These are phyloP conservation scores for Sander lucioperca DNA, from an alignment of 2,113 vertebrate genomes.

Conservation along the genomic window DNA sequence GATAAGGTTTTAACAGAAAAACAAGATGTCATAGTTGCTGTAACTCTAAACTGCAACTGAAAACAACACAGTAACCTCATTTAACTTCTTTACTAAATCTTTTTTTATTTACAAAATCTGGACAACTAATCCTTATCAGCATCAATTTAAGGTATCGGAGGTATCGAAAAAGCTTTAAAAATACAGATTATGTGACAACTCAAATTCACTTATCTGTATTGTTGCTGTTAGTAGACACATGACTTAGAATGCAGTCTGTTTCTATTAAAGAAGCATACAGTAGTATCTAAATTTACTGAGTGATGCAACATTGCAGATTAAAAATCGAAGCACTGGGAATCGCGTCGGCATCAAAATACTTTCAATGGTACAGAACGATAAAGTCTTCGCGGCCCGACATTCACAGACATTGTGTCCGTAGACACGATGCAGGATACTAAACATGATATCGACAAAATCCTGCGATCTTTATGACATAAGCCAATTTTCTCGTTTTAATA, in stretches of 20 bases:
- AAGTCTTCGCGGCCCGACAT: constrained; percentile 18
- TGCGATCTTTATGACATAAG: not conserved
- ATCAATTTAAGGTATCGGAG: too few species aligned
- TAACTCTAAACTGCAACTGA: not conserved
- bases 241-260: not conserved
- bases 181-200: not conserved
- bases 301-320: constrained; percentile 2
- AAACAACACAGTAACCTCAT: not conserved
- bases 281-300: not conserved
- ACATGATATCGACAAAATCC: not conserved
- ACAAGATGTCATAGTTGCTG: not conserved
- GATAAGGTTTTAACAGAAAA: not conserved
- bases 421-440: not conserved
- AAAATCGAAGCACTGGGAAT: constrained; percentile 51
- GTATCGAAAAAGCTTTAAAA: not conserved
- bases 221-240: not conserved
- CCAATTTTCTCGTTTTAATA: constrained; percentile 12
- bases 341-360: constrained; percentile 38
- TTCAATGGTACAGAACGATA: constrained; percentile 28
- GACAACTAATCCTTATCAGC: not conserved
- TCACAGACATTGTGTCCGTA: constrained; percentile 7
- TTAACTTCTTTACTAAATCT: not conserved
- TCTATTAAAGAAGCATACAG: not conserved
- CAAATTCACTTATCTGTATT: not conserved
- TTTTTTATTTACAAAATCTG: not conserved